Percentiles rank a stretch among this genome's conserved stretches.
Evolutionary conservation across 1,140 invertebrate species (phyloP).

Genomic region (Notospermus geniculatus): DNA sequence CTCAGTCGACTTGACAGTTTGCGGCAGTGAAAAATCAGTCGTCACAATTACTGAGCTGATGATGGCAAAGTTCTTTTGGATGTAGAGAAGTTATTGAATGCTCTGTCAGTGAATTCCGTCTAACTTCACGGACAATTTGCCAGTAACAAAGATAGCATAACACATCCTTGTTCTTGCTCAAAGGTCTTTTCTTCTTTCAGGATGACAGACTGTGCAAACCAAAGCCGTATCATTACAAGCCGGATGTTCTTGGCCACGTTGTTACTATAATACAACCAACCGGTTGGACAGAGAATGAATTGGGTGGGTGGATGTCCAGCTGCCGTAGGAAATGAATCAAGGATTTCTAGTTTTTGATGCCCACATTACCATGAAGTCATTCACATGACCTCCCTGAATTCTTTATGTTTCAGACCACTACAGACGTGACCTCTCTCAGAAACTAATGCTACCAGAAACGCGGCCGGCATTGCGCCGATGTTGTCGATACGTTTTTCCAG

Average conservation of each 20-base stretch:
- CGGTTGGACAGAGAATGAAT: slow-evolving; percentile 55
- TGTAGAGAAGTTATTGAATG: too few relatives aligned
- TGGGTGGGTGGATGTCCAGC: slow-evolving; percentile 62
- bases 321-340: too few relatives aligned
- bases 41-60: slow-evolving; percentile 62
- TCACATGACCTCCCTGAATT: not conserved
- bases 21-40: slow-evolving; percentile 23
- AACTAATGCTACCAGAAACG: slow-evolving; percentile 66
- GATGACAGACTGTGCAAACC: slow-evolving; percentile 54
- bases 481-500: slow-evolving; percentile 65
- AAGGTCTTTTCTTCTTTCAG: slow-evolving; percentile 33
- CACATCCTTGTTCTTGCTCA: too few relatives aligned
- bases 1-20: not conserved
- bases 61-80: too few relatives aligned
- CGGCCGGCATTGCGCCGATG: slow-evolving; percentile 70
- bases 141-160: too few relatives aligned
- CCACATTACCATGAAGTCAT: too few relatives aligned
- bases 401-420: slow-evolving; percentile 62
- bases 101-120: too few relatives aligned
- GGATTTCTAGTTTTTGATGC: too few relatives aligned
- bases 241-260: slow-evolving; percentile 69
- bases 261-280: slow-evolving; percentile 70
- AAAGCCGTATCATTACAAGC: slow-evolving; percentile 66
- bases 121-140: too few relatives aligned
- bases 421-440: slow-evolving; percentile 64